Conservation (phyloP, 2,888 invertebrate species). For the Xestia rhomboidea region DNA sequence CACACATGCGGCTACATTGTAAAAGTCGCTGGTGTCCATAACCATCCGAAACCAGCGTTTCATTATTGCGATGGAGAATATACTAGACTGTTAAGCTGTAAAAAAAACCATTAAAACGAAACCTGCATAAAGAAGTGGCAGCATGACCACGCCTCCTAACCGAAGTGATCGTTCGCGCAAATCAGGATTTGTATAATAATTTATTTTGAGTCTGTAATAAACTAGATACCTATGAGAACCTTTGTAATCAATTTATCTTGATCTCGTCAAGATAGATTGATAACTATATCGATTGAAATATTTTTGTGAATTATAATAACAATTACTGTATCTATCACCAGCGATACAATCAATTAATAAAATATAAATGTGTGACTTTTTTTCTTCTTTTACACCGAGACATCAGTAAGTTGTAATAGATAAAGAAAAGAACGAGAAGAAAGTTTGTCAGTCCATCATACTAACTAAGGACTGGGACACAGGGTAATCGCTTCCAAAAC, state of each 20-base stretch:
- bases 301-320: background rate
- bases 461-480: too few species aligned
- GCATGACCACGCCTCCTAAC: background rate
- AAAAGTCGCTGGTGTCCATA: background rate
- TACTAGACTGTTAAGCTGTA: background rate
- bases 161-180: background rate
- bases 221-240: background rate
- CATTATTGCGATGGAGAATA: background rate
- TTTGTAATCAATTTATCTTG: background rate
- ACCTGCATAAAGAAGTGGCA: background rate
- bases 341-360: background rate
- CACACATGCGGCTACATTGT: conserved; percentile 3
- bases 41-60: conserved; percentile 18
- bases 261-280: background rate
- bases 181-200: too few species aligned
- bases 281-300: background rate
- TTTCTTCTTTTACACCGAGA: too few species aligned
- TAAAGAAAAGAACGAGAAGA: too few species aligned
- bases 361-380: background rate
- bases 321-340: too few species aligned
- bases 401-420: too few species aligned
- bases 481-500: too few species aligned
- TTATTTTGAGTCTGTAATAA: too few species aligned
- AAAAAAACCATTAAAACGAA: background rate
- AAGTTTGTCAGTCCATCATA: too few species aligned